Percentiles rank a stretch among this genome's conserved stretches.
phyloP scores from a whole-genome alignment of 2,888 invertebrate genomes.

The Caenorhabditis sulstoni region DNA sequence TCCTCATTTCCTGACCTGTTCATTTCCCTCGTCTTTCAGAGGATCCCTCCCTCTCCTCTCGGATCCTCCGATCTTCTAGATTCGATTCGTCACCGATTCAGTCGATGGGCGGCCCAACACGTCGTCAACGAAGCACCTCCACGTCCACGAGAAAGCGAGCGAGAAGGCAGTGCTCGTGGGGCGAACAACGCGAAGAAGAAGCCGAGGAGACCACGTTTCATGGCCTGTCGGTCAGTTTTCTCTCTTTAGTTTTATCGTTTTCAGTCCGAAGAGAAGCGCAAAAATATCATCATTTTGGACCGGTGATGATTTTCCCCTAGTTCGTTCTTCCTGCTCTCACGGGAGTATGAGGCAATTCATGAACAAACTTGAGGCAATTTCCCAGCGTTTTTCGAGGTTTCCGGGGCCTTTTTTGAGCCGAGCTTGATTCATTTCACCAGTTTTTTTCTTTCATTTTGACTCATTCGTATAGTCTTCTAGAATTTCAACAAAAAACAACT shows the following conservation, averaged over 20 bases:
- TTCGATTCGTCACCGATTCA: slow-evolving; percentile 15
- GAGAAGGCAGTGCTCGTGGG: slow-evolving; percentile 19
- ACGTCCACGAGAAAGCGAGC: slow-evolving; percentile 39
- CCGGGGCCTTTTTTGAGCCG: too few relatives aligned
- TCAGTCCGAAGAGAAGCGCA: slow-evolving; percentile 13
- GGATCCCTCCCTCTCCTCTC: slow-evolving; percentile 24
- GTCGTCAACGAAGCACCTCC: slow-evolving; percentile 43
- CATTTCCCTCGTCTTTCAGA: slow-evolving; percentile 17
- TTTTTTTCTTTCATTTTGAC: too few relatives aligned
- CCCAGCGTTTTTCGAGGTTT: too few relatives aligned
- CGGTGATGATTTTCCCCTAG: too few relatives aligned
- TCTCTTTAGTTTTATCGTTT: background rate
- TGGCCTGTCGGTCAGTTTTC: slow-evolving; percentile 48
- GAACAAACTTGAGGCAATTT: too few relatives aligned
- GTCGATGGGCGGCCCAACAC: slow-evolving; percentile 47
- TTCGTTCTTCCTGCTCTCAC: too few relatives aligned
- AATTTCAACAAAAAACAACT: too few relatives aligned
- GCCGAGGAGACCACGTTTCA: slow-evolving; percentile 34
- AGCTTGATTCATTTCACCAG: too few relatives aligned
- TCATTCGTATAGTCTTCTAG: too few relatives aligned
- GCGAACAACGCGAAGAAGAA: slow-evolving; percentile 20
- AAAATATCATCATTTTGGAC: slow-evolving; percentile 46
- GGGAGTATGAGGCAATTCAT: too few relatives aligned
- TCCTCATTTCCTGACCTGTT: background rate
- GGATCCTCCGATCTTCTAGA: slow-evolving; percentile 27